These are phyloP conservation scores for Coreius guichenoti DNA, from an alignment of 2,797 vertebrate species.

Conservation along the genomic window DNA sequence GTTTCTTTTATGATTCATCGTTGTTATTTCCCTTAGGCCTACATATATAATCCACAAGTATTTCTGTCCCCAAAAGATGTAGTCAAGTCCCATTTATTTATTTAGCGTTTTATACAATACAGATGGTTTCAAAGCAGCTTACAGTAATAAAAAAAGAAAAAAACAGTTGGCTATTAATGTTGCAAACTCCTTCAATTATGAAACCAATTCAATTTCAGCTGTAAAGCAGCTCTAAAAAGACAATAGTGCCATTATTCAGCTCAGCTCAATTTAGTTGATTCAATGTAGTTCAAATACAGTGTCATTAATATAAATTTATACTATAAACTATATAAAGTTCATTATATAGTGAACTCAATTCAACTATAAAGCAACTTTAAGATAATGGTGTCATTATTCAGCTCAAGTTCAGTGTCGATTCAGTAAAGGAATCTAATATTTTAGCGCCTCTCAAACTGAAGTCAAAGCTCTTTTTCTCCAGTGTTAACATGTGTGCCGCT, in stretches of 20 bases:
- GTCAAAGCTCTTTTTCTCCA: background rate
- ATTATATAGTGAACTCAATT: background rate
- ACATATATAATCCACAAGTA: background rate
- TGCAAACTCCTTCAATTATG: background rate
- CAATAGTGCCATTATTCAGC: background rate
- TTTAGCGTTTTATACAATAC: background rate
- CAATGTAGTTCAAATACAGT: background rate
- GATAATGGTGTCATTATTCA: background rate
- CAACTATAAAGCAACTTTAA: background rate
- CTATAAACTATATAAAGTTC: too few species aligned
- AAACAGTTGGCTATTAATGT: background rate
- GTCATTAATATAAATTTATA: background rate
- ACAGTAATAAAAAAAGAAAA: background rate
- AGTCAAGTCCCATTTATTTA: background rate
- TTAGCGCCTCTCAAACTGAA: background rate
- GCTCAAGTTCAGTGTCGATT: background rate
- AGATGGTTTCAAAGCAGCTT: background rate
- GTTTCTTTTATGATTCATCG: background rate
- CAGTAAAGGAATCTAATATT: constrained; percentile 11
- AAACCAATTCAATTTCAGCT: background rate
- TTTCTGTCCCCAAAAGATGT: background rate
- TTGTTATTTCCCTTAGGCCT: background rate
- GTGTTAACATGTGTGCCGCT: constrained; percentile 24
- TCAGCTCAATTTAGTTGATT: background rate
- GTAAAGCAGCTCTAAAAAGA: background rate